These are phyloP conservation scores for Daubentonia madagascariensis DNA, from an alignment of 2,113 vertebrate genomes.

Conservation along the genomic window DNA sequence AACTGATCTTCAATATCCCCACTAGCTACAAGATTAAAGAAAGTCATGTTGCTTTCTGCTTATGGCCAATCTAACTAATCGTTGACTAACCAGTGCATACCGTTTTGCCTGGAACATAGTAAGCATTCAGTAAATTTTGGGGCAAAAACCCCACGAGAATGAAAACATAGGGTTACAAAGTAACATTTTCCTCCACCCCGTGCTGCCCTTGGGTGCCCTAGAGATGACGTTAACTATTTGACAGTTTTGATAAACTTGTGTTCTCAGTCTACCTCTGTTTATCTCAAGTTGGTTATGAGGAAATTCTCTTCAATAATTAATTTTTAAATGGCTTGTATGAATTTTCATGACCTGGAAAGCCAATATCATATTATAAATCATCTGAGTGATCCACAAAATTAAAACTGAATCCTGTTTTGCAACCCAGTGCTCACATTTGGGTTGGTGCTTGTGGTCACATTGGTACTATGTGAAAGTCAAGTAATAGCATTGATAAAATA, in stretches of 20 bases:
- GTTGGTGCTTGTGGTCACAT: neutral
- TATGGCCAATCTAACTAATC: neutral
- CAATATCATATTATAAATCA: neutral
- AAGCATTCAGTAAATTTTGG: neutral
- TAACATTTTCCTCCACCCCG: neutral
- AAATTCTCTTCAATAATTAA: neutral
- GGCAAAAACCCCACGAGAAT: neutral
- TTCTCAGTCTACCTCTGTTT: neutral
- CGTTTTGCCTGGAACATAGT: neutral
- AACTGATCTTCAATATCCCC: neutral
- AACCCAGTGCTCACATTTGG: neutral
- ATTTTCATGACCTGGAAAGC: neutral
- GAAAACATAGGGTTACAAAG: neutral
- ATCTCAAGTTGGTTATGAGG: neutral
- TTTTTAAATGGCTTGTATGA: neutral
- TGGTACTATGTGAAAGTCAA: neutral
- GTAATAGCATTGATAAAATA: neutral
- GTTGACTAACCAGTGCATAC: rapidly evolving
- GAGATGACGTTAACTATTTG: neutral
- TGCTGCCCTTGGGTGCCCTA: rapidly evolving
- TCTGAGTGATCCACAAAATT: neutral
- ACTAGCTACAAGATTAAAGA: neutral
- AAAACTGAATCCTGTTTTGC: neutral
- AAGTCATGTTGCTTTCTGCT: neutral
- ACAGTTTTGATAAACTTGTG: neutral